Conservation (phyloP, 2,113 vertebrate genomes). For the Pseudorectes ferrugineus region DNA sequence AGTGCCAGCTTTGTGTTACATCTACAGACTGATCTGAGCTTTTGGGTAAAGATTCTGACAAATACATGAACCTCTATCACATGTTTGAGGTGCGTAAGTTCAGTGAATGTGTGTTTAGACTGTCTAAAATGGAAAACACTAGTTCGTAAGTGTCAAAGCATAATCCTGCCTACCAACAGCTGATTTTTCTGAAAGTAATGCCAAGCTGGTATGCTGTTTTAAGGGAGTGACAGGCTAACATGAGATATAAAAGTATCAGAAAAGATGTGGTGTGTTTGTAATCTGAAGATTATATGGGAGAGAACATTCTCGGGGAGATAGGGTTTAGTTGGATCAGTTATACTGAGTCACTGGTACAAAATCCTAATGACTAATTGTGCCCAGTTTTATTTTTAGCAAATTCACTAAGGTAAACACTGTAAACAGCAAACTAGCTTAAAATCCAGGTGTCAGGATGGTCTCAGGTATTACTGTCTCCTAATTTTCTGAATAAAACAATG, state of each 20-base stretch:
- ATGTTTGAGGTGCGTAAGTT: background rate
- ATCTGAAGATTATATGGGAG: background rate
- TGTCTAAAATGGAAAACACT: background rate
- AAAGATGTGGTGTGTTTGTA: background rate
- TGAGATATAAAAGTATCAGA: background rate
- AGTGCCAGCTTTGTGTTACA: background rate
- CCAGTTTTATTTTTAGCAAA: background rate
- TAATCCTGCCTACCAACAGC: background rate
- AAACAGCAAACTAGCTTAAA: background rate
- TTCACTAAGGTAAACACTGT: background rate
- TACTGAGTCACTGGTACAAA: background rate
- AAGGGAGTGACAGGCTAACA: background rate
- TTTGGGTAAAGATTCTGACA: background rate
- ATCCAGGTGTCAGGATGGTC: background rate
- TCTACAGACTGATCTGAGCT: background rate
- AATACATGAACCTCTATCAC: background rate
- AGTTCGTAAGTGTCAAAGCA: background rate
- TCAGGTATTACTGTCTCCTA: rapidly evolving
- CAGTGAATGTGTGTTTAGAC: background rate
- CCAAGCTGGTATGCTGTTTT: background rate
- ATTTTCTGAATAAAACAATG: background rate
- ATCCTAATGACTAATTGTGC: background rate
- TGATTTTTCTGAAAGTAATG: background rate
- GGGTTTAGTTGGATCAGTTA: background rate
- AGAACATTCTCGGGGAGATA: background rate